Percentiles rank a stretch among this genome's conserved stretches.
These are phyloP conservation scores for Stichodactyla mertensii DNA, from an alignment of 64 coral and sea anemone genomes.

Conservation along the genomic window DNA sequence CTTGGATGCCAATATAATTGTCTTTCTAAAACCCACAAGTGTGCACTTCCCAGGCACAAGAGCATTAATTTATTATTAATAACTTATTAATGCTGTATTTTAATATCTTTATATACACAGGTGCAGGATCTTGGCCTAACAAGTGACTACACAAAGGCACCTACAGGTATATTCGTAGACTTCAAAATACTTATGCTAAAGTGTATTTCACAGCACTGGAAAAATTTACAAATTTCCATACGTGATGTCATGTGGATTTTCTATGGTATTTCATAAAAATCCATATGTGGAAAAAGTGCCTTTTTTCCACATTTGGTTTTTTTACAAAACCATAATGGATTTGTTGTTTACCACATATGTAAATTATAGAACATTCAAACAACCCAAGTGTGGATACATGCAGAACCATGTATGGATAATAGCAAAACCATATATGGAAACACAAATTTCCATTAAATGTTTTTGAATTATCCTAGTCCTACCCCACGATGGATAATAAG, in stretches of 20 bases:
- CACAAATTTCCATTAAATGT: background rate
- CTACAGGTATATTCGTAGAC: too few species aligned
- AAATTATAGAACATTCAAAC: background rate
- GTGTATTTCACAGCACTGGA: slow-evolving; percentile 19
- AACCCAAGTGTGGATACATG: background rate
- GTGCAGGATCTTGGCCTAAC: too few species aligned
- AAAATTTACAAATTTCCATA: slow-evolving; percentile 39
- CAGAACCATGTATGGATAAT: background rate
- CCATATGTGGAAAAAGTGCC: slow-evolving; percentile 38
- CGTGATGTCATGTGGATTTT: slow-evolving; percentile 34
- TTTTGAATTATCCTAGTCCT: background rate
- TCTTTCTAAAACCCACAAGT: too few species aligned
- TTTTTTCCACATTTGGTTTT: slow-evolving; percentile 39
- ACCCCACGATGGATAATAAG: too few species aligned
- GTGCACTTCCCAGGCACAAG: too few species aligned
- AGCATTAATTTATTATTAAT: too few species aligned
- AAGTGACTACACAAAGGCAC: too few species aligned
- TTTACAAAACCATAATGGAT: slow-evolving; percentile 28
- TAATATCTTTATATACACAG: too few species aligned
- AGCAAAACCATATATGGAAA: background rate
- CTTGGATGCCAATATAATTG: too few species aligned
- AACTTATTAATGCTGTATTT: too few species aligned
- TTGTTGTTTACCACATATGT: slow-evolving; percentile 22
- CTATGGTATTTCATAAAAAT: slow-evolving; percentile 27
- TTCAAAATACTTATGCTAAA: too few species aligned